phyloP scores from a whole-genome alignment of 2,888 invertebrate genomes.

The Candidula unifasciata region DNA sequence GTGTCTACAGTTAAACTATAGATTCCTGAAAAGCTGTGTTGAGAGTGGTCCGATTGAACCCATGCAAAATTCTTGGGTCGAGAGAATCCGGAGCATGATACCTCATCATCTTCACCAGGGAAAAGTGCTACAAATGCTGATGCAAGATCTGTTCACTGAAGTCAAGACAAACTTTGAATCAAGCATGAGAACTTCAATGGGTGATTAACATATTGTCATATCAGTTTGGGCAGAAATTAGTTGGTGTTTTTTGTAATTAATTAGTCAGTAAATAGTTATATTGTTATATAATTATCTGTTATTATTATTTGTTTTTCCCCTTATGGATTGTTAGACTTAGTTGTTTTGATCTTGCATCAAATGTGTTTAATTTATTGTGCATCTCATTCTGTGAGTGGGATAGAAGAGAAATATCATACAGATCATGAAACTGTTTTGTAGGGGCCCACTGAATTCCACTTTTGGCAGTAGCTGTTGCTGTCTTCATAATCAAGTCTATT shows the following conservation, averaged over 20 bases:
- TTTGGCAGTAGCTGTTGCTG: too few species aligned
- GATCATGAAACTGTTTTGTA: too few species aligned
- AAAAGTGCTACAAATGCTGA: conserved; percentile 63
- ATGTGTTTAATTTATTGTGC: too few species aligned
- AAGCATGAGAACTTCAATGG: conserved; percentile 78
- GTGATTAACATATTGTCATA: conserved; percentile 58
- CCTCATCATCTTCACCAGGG: conserved; percentile 71
- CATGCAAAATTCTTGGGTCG: conserved; percentile 76
- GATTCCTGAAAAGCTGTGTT: conserved; percentile 77
- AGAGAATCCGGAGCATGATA: conserved; percentile 74
- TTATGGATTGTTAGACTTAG: too few species aligned
- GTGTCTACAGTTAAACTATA: conserved; percentile 74
- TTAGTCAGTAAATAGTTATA: background rate
- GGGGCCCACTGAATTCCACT: too few species aligned
- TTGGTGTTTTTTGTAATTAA: background rate
- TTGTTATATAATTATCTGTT: too few species aligned
- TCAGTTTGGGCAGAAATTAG: background rate
- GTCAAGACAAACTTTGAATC: conserved; percentile 71
- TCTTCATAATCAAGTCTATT: background rate
- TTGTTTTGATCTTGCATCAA: too few species aligned
- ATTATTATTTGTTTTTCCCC: background rate
- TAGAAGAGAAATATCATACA: too few species aligned
- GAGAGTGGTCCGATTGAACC: conserved; percentile 76
- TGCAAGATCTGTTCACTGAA: conserved; percentile 74
- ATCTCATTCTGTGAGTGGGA: too few species aligned